Evolutionary conservation across 2,797 vertebrate genomes (phyloP).

Genomic region (Anisognathus igniventris): DNA sequence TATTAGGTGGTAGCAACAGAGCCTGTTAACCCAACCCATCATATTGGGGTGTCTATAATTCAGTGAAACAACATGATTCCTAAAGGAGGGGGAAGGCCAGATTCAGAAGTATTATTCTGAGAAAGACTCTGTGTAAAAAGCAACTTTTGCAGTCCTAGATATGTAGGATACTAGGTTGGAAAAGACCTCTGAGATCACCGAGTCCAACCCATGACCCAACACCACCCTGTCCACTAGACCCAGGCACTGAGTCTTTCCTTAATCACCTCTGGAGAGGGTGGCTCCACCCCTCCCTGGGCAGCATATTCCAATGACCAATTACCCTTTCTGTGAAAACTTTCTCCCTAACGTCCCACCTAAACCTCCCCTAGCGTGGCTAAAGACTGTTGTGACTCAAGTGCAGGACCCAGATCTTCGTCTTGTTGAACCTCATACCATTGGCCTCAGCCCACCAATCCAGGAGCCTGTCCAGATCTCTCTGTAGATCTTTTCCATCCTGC

Average conservation of each 20-base stretch:
- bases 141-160: background rate
- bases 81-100: background rate
- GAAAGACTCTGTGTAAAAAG: background rate
- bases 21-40: background rate
- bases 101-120: background rate
- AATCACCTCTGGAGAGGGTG: too few species aligned
- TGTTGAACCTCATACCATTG: background rate
- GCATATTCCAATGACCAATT: background rate
- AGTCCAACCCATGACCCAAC: background rate
- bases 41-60: background rate
- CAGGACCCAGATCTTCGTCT: rapidly evolving
- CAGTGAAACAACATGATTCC: background rate
- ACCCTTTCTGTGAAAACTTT: background rate
- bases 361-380: rapidly evolving
- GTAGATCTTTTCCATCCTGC: background rate
- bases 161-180: background rate
- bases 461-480: background rate
- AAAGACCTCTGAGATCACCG: background rate
- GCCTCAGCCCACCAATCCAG: background rate
- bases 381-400: background rate
- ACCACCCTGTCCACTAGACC: background rate
- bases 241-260: background rate
- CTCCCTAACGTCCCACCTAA: background rate
- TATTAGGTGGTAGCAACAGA: background rate
- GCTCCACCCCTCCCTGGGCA: background rate